Evolutionary conservation across 1,140 invertebrate species (phyloP), one percentile per base, ranked within the genome.

Genomic region (Belonocnema kinseyi): DNA sequence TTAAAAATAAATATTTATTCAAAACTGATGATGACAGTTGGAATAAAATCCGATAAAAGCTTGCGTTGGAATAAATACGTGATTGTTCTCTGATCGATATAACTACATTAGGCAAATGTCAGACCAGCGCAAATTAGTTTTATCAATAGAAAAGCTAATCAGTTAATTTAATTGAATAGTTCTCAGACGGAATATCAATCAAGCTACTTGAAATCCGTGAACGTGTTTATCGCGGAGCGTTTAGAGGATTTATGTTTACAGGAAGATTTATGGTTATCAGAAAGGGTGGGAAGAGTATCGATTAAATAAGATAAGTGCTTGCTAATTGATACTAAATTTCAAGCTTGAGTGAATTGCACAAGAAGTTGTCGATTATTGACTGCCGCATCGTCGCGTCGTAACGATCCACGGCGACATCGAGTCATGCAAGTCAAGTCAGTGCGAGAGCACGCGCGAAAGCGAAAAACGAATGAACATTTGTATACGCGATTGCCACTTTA

Each of bases 1-100:
- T 33, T 33, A 5, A 33, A 33, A 3, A 33, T 33, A 33, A 33
- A 33, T 33, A 33, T 0, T 33, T 5, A 33, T 33, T 33, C 5
- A 5, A 33, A 33, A 3, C 5, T 33, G n/a, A 53, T 1, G n/a
- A 7, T 17, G 17, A 19, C 2, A 54, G 17, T 54, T 54, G 5
- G 11, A 8, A 17, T n/a, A 17, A 17, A 17, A 54, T 54, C 17
- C 17, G 0, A 17, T 54, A 19, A 19, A 54, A 3, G n/a, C 16
- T 66, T 5, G 12, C 40, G 16, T 66, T 14, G 8, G 33, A 66
- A 66, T 66, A 66, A 66, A 66, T 14, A 66, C 26, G 7, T 40
- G 61, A 40, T 66, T 66, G 40, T 66, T 66, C 33, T 40, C 33
- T 66, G 61, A 40, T 66, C 61, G 61, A 66, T 66, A 66, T 66